Conservation (phyloP, 2,888 invertebrate genomes). For the Epinotia nisella region DNA sequence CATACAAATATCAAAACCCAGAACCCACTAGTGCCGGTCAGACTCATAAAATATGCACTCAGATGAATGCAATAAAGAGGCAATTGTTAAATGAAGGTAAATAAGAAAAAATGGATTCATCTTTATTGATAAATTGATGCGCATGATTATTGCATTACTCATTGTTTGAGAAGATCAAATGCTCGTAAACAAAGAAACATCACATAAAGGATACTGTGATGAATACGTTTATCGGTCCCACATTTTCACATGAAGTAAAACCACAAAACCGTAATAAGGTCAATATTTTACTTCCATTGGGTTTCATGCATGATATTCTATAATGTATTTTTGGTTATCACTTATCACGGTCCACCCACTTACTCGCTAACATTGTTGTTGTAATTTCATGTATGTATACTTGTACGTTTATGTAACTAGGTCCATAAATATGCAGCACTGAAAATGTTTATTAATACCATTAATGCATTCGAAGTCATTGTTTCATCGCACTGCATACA, state of each 20-base stretch:
- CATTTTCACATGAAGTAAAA: slow-evolving; percentile 12
- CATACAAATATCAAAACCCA: background rate
- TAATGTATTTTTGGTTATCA: slow-evolving; percentile 28
- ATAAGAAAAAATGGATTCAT: slow-evolving; percentile 18
- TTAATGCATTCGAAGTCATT: slow-evolving; percentile 29
- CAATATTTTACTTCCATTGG: slow-evolving; percentile 24
- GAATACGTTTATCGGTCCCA: slow-evolving; percentile 15
- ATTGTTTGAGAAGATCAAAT: slow-evolving; percentile 24
- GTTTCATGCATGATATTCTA: slow-evolving; percentile 8
- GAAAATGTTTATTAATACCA: slow-evolving; percentile 26
- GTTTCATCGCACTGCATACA: slow-evolving; percentile 16
- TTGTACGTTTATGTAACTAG: slow-evolving; percentile 31
- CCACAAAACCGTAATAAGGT: slow-evolving; percentile 34
- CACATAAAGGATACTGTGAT: slow-evolving; percentile 8
- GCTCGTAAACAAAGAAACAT: slow-evolving; percentile 30
- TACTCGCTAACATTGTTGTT: slow-evolving; percentile 21
- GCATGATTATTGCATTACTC: slow-evolving; percentile 27
- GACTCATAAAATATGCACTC: slow-evolving; percentile 12
- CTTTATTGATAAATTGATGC: slow-evolving; percentile 36
- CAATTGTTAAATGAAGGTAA: slow-evolving; percentile 23
- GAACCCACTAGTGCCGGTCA: background rate
- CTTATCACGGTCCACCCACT: slow-evolving; percentile 19
- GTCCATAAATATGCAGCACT: slow-evolving; percentile 27
- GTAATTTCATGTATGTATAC: slow-evolving; percentile 18
- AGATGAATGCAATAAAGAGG: slow-evolving; percentile 14